Percentiles rank a stretch among this genome's conserved stretches.
phyloP scores from a whole-genome alignment of 92 coral and sea anemone genomes.

The Epizoanthus rinbou region DNA sequence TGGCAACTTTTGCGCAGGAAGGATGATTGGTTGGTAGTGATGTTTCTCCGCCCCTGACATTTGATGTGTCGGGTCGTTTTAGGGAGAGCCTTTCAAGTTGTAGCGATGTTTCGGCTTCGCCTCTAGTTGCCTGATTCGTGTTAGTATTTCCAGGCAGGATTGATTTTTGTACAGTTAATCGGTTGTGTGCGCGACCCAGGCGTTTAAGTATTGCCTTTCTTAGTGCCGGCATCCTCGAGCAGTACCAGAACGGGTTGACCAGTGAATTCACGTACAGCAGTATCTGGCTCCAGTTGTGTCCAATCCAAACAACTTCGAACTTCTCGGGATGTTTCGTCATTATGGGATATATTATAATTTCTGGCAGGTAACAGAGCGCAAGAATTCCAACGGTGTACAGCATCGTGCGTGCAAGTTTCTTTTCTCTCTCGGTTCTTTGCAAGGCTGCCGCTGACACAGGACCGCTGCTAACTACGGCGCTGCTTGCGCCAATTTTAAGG shows the following conservation, averaged over 20 bases:
- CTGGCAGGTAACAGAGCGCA: not conserved
- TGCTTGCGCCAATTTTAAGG: not conserved
- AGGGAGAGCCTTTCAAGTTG: no score
- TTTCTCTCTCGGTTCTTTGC: not conserved
- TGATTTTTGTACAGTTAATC: no score
- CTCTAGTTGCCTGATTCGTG: no score
- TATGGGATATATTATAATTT: not conserved
- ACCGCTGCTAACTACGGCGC: no score
- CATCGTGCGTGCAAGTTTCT: slow-evolving; percentile 2
- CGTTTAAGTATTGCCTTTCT: not conserved
- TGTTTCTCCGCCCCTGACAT: no score
- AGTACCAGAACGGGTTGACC: slow-evolving; percentile 11
- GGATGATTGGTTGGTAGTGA: no score
- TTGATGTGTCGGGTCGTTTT: no score
- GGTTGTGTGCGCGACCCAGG: no score
- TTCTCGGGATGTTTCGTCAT: not conserved
- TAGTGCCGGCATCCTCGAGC: not conserved
- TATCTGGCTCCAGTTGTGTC: not conserved
- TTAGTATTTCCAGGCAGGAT: no score
- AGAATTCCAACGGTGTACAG: not conserved
- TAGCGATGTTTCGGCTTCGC: no score
- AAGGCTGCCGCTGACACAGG: not conserved
- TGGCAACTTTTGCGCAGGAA: no score
- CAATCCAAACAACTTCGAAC: not conserved
- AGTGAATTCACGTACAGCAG: not conserved